phyloP scores from a whole-genome alignment of 2,797 vertebrate genomes.

The Hyperoplus lanceolatus region DNA sequence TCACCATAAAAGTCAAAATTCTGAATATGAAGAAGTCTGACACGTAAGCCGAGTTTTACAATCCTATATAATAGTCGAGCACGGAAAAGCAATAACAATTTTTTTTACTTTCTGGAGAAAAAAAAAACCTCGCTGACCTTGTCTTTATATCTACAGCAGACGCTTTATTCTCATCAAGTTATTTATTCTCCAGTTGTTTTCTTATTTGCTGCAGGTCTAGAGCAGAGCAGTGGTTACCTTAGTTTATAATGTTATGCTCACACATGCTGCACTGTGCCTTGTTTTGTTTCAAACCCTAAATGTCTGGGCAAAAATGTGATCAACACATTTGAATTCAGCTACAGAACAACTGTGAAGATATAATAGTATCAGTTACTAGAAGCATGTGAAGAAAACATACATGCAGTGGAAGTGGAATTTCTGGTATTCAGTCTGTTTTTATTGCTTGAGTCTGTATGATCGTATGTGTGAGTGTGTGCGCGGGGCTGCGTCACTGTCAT shows the following conservation, averaged over 20 bases:
- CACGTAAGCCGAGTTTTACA: slow-evolving; percentile 15
- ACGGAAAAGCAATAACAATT: slow-evolving; percentile 6
- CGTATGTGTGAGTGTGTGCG: not conserved
- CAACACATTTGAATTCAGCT: slow-evolving; percentile 1
- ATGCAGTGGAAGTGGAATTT: slow-evolving; percentile 1
- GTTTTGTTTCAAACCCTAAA: slow-evolving; percentile 6
- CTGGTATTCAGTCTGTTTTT: slow-evolving; percentile 8
- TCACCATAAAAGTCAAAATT: slow-evolving; percentile 4
- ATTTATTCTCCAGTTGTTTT: slow-evolving; percentile 34
- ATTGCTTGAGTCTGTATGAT: slow-evolving; percentile 12
- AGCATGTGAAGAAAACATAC: not conserved
- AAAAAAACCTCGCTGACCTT: not conserved
- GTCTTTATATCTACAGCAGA: slow-evolving; percentile 11
- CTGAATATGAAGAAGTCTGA: slow-evolving; percentile 7
- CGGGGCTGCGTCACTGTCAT: slow-evolving; percentile 36
- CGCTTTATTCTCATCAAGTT: slow-evolving; percentile 30
- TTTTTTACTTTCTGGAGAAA: slow-evolving; percentile 11
- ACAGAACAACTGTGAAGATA: not conserved
- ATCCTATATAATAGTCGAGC: not conserved
- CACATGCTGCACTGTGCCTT: not conserved
- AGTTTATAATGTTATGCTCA: slow-evolving; percentile 25
- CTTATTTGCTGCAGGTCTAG: slow-evolving; percentile 58
- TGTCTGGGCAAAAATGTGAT: not conserved
- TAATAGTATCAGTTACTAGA: not conserved
- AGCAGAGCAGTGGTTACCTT: slow-evolving; percentile 26